Percentiles rank a stretch among this genome's conserved stretches.
These are phyloP conservation scores for Takifugu ocellatus DNA, from an alignment of 2,797 vertebrate species.

Conservation along the genomic window DNA sequence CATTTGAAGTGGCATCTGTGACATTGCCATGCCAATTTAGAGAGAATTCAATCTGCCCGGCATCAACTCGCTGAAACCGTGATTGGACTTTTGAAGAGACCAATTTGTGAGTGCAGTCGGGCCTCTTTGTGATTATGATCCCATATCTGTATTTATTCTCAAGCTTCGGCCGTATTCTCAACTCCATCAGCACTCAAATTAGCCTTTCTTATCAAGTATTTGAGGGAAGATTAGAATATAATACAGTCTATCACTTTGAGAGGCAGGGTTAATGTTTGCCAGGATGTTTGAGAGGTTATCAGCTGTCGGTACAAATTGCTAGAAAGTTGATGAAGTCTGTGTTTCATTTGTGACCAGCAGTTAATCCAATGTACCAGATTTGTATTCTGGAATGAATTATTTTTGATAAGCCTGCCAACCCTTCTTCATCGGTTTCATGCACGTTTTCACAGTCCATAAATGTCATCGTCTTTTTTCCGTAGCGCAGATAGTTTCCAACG, in stretches of 20 bases:
- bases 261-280: slow-evolving; percentile 65
- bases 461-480: slow-evolving; percentile 21
- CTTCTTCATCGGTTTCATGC: slow-evolving; percentile 42
- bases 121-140: slow-evolving; percentile 67
- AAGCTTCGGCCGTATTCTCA: slow-evolving; percentile 61
- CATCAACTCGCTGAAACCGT: slow-evolving; percentile 62
- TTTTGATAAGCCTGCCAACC: slow-evolving; percentile 50
- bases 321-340: slow-evolving; percentile 67
- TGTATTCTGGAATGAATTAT: slow-evolving; percentile 57
- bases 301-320: slow-evolving; percentile 65
- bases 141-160: slow-evolving; percentile 70
- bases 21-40: slow-evolving; percentile 74
- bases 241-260: slow-evolving; percentile 66
- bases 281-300: slow-evolving; percentile 68
- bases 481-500: slow-evolving; percentile 1
- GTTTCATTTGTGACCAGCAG: slow-evolving; percentile 59
- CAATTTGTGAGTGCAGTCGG: slow-evolving; percentile 67
- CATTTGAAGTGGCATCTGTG: slow-evolving; percentile 76
- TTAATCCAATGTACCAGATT: slow-evolving; percentile 61
- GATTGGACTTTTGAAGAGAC: slow-evolving; percentile 71
- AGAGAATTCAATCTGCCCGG: slow-evolving; percentile 70
- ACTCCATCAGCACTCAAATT: slow-evolving; percentile 72
- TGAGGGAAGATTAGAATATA: slow-evolving; percentile 73
- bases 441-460: slow-evolving; percentile 43
- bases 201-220: slow-evolving; percentile 73